Evolutionary conservation across 2,113 vertebrate species (phyloP).

Genomic region (Hippopotamus amphibius): DNA sequence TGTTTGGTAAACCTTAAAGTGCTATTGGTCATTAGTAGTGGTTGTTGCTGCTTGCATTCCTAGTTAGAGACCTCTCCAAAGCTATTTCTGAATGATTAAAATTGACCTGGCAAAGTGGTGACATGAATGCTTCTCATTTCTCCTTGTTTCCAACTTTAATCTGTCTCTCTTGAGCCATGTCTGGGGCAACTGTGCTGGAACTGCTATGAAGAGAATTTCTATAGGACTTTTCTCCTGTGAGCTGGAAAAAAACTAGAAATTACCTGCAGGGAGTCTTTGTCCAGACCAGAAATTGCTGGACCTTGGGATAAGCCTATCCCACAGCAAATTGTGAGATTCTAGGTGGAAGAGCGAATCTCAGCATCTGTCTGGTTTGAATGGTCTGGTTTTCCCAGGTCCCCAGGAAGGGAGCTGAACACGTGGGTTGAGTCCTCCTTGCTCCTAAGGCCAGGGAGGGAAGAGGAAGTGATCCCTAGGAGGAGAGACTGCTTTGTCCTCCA

Average conservation of each 20-base stretch:
- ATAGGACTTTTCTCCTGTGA: neutral
- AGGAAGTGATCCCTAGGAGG: neutral
- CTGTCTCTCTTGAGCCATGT: neutral
- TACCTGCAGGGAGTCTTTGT: neutral
- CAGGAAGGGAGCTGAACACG: neutral
- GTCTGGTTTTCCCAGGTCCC: neutral
- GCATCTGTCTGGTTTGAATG: neutral
- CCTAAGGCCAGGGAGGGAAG: neutral
- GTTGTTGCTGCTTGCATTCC: neutral
- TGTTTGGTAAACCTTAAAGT: neutral
- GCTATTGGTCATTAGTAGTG: neutral
- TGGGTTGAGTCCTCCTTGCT: neutral
- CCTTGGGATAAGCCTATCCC: neutral
- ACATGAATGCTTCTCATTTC: neutral
- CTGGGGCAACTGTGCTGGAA: neutral
- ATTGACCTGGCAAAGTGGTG: neutral
- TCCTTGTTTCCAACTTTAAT: constrained; percentile 27
- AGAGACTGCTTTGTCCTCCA: neutral
- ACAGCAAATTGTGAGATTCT: neutral
- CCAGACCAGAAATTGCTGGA: neutral
- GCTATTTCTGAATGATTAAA: neutral
- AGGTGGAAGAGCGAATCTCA: neutral
- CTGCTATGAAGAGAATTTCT: neutral
- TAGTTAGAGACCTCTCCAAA: neutral
- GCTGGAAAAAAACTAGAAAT: neutral